phyloP scores from a whole-genome alignment of 2,113 vertebrate genomes.

The Oreochromis tanganicae region DNA sequence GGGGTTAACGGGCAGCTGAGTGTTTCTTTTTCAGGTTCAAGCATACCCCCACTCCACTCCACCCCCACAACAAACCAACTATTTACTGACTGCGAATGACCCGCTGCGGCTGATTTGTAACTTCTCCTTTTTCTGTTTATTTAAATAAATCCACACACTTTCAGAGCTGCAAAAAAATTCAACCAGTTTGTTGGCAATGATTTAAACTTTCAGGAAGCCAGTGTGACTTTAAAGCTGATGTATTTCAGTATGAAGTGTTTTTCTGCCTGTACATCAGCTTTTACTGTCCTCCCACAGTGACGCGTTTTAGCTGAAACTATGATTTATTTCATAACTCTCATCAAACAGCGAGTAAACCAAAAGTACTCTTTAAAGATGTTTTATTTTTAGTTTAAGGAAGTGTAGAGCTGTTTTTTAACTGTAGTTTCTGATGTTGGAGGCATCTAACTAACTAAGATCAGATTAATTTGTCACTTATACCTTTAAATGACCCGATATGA shows the following conservation, averaged over 20 bases:
- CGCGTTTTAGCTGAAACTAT: neutral
- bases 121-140: neutral
- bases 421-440: neutral
- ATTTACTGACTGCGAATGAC: neutral
- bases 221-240: neutral
- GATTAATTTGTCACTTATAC: neutral
- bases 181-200: neutral
- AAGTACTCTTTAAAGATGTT: neutral
- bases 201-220: neutral
- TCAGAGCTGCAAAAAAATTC: neutral
- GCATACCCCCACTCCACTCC: neutral
- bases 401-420: neutral
- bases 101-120: fast-evolving
- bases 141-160: neutral
- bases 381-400: neutral
- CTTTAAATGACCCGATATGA: neutral
- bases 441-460: neutral
- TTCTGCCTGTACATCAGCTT: neutral
- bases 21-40: neutral
- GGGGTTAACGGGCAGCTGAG: neutral
- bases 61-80: neutral
- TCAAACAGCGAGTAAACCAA: neutral
- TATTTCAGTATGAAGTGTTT: neutral
- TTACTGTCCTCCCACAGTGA: neutral
- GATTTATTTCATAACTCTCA: neutral